Percentiles rank a stretch among this genome's conserved stretches.
These are phyloP conservation scores for Brachionus sp. DNA, from an alignment of 1,140 invertebrate species.

Conservation along the genomic window DNA sequence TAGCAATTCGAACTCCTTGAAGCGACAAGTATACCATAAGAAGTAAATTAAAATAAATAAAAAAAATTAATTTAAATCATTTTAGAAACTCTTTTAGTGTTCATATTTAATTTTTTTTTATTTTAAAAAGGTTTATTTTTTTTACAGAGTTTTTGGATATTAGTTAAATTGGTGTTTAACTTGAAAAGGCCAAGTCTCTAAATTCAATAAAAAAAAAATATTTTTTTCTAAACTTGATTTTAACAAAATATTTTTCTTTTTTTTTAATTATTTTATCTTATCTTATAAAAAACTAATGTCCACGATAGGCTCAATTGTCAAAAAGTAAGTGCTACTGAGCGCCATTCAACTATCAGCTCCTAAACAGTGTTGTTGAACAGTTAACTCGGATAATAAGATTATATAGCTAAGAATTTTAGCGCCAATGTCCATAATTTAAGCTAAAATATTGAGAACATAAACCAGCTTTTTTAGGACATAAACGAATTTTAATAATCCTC, in stretches of 20 bases:
- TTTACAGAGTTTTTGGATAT: constrained; percentile 20
- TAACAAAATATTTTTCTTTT: background rate
- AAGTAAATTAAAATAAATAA: constrained; percentile 43
- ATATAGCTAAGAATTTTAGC: background rate
- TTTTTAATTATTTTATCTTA: background rate
- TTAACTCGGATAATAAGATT: constrained; percentile 18
- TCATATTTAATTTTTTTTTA: background rate
- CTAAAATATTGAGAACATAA: background rate
- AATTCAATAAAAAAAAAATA: background rate
- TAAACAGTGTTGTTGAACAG: background rate
- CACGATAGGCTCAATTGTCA: background rate
- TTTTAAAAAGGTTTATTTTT: background rate
- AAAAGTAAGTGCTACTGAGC: background rate
- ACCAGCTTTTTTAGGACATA: constrained; percentile 10
- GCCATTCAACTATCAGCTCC: background rate
- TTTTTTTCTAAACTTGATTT: background rate
- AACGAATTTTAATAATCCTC: background rate
- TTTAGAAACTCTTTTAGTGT: constrained; percentile 4
- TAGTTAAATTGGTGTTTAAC: background rate
- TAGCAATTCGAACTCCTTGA: constrained; percentile 34
- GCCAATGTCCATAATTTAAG: background rate
- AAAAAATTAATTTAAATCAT: constrained; percentile 38
- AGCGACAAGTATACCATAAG: constrained; percentile 38
- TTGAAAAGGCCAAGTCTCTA: background rate
- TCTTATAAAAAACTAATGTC: background rate